A percentile compares a stretch with the other conserved stretches of the same genome.
phyloP scores from a whole-genome alignment of 2,113 vertebrate species.

The Orientallactaga bullata region DNA sequence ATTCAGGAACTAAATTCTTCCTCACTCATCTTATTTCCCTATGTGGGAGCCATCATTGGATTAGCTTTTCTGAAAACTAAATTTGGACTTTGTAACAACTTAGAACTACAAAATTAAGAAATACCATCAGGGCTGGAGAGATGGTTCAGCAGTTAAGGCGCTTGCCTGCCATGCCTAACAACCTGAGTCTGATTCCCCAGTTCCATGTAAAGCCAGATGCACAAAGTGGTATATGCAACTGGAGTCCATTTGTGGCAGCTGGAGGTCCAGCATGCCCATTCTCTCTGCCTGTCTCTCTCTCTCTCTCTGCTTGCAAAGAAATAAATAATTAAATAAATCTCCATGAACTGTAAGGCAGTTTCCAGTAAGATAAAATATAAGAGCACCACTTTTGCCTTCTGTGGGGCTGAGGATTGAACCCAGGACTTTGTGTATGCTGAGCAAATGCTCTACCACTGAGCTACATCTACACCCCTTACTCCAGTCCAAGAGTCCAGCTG shows the following conservation, averaged over 20 bases:
- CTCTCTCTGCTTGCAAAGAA: too few relatives aligned
- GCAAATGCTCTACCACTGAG: neutral
- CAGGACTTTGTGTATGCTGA: neutral
- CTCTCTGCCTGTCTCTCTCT: too few relatives aligned
- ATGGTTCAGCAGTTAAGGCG: too few relatives aligned
- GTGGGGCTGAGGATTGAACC: neutral
- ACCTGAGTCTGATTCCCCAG: too few relatives aligned
- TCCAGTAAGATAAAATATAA: neutral
- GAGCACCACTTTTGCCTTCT: neutral
- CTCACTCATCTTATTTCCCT: neutral
- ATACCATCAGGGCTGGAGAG: neutral
- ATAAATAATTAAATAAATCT: too few relatives aligned
- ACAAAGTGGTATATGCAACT: too few relatives aligned
- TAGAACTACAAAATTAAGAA: neutral
- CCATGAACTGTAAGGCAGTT: neutral
- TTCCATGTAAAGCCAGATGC: too few relatives aligned
- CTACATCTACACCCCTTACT: neutral
- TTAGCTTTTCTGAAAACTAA: conserved; percentile 42
- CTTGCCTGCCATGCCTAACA: too few relatives aligned
- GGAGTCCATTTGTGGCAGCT: too few relatives aligned
- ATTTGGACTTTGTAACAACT: neutral
- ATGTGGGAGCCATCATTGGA: neutral
- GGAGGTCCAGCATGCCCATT: too few relatives aligned
- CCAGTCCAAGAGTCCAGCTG: neutral
- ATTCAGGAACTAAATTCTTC: neutral